Percentiles rank a stretch among this genome's conserved stretches.
phyloP scores from a whole-genome alignment of 2,797 vertebrate genomes.

The Alosa sapidissima region DNA sequence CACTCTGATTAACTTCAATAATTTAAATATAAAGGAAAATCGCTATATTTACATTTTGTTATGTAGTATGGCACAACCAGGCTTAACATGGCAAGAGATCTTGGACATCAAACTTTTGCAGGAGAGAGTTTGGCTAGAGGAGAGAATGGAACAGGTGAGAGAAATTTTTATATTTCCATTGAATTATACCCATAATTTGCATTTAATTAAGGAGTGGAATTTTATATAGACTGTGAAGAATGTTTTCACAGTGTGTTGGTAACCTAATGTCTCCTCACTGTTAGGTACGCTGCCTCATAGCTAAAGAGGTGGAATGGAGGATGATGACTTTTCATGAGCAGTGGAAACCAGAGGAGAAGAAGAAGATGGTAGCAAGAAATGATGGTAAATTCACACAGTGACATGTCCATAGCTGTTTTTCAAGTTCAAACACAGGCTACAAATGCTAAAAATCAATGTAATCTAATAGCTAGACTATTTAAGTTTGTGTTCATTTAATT shows the following conservation, averaged over 20 bases:
- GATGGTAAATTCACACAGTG: background rate
- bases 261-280: background rate
- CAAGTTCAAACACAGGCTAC: background rate
- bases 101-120: background rate
- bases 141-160: conserved; percentile 6
- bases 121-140: background rate
- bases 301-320: background rate
- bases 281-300: background rate
- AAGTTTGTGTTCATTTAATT: background rate
- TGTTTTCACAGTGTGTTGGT: background rate
- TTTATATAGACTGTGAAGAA: background rate
- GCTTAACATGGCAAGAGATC: background rate
- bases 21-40: too few species aligned
- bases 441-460: background rate
- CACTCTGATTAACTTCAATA: too few species aligned
- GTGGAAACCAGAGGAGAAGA: background rate
- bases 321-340: background rate
- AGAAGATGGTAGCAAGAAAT: background rate
- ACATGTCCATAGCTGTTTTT: background rate
- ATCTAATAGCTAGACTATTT: background rate
- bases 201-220: background rate
- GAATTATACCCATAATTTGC: background rate
- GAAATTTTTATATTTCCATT: background rate
- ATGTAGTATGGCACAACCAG: background rate
- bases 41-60: too few species aligned